Evolutionary conservation across 2,888 invertebrate species (phyloP).

Genomic region (Aspidapion aeneum): DNA sequence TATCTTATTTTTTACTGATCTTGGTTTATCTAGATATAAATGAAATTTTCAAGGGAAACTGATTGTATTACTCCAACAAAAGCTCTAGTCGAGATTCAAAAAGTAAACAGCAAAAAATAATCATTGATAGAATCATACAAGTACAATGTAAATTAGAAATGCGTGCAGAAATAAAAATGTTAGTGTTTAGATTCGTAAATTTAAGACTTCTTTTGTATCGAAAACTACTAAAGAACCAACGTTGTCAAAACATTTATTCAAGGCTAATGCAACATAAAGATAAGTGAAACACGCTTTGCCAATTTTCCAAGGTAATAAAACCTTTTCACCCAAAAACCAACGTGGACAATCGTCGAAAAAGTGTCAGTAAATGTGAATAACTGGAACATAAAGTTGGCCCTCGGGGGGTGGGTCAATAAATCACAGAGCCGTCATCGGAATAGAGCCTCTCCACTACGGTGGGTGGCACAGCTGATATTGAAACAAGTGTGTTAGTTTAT

Average conservation of each 20-base stretch:
- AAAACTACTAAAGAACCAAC: constrained; percentile 10
- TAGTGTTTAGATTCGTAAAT: background rate
- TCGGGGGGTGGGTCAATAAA: constrained; percentile 43
- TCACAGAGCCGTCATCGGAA: constrained; percentile 40
- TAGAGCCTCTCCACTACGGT: constrained; percentile 29
- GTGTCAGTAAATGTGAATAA: constrained; percentile 22
- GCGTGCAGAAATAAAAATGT: no score
- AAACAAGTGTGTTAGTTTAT: constrained; percentile 38
- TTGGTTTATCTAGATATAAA: no score
- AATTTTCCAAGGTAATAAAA: constrained; percentile 22
- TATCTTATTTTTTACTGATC: no score
- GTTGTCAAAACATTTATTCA: constrained; percentile 24
- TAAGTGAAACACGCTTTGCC: constrained; percentile 26
- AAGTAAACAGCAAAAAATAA: no score
- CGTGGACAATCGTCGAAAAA: constrained; percentile 29
- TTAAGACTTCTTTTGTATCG: background rate
- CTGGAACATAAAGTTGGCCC: constrained; percentile 38
- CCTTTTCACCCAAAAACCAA: constrained; percentile 35
- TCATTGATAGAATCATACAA: no score
- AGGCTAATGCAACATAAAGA: constrained; percentile 9
- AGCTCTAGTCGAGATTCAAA: no score
- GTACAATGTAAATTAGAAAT: no score
- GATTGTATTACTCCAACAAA: no score
- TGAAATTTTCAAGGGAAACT: no score
- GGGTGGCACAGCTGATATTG: constrained; percentile 34